Base-by-base conservation (phyloP, 1,140 invertebrate genomes). In the Microplitis demolitor region DNA sequence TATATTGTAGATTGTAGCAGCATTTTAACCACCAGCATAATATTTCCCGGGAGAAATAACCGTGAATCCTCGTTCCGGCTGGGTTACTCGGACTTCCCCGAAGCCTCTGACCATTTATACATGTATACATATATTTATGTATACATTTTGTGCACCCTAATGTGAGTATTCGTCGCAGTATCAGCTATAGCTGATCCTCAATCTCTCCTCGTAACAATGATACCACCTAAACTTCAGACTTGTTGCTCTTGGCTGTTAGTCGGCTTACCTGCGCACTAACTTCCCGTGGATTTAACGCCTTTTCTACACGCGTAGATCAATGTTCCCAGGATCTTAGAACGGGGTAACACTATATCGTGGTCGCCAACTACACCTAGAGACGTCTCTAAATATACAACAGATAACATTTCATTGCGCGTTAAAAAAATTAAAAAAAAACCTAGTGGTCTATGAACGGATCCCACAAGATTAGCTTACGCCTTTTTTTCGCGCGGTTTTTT, bases 21-120 rank as follows among this genome's bases (percentile, higher is more conserved):
- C 39, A 45, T 45, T 45, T 45, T 9, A 45, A 45, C 16, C 14
- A 64, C n/a, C 4, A 16, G 62, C 62, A 54, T 56, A 67, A 67
- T 67, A 67, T 67, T 67, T 67, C 66, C 66, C 31, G 66, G 24
- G 66, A 67, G 66, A 67, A 67, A 67, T 67, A 67, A 67, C 66
- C 66, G 66, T 67, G 66, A 67, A 67, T 67, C 66, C 66, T 67
- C 51, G 66, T 67, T 67, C 66, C 66, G 14, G 50, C 50, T 54
- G 66, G 66, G 45, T 67, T 37, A 37, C 35, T 35, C 3, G 60
- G 6, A n/a, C 60, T 62, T 67, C 50, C 51, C 66, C 11, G 45
- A 67, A 53, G 62, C 51, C 50, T 34, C n/a, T 54, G 31, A n/a
- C 34, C 35, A 56, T 16, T 16, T 56, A 54, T 54, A 54, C 16